Evolutionary conservation across 2,797 vertebrate species (phyloP).

Genomic region (Malurus leucopterus): DNA sequence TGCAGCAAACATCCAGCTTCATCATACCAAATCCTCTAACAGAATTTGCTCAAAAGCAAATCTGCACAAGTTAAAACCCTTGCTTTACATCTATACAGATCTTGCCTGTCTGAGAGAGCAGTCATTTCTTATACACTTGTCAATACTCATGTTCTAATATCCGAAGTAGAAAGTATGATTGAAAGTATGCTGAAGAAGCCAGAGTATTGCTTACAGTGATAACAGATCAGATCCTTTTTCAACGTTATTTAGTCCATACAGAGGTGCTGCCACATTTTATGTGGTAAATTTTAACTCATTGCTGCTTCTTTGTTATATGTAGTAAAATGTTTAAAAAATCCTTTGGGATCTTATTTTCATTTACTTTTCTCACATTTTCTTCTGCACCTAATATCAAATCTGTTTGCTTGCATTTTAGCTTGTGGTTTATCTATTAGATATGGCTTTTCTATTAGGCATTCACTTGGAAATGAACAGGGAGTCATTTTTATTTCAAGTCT

Average conservation of each 20-base stretch:
- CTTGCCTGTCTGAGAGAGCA: background rate
- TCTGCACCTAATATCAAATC: background rate
- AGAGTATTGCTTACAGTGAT: background rate
- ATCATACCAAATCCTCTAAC: background rate
- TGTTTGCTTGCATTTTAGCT: background rate
- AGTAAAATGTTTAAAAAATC: background rate
- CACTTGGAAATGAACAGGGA: background rate
- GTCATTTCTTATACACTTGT: background rate
- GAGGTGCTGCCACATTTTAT: background rate
- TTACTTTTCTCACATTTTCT: background rate
- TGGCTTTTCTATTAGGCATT: background rate
- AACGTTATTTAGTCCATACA: background rate
- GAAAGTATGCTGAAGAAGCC: background rate
- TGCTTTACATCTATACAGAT: background rate
- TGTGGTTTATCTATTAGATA: background rate
- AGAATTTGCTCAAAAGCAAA: background rate
- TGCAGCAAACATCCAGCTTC: background rate
- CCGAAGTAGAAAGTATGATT: background rate
- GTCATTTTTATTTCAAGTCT: slow-evolving; percentile 20
- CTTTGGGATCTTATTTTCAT: background rate
- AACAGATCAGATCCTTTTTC: background rate
- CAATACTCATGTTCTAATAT: background rate
- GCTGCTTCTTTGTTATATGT: background rate
- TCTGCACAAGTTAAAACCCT: background rate
- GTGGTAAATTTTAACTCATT: background rate